phyloP scores from a whole-genome alignment of 2,113 vertebrate species.

The Archocentrus centrarchus region DNA sequence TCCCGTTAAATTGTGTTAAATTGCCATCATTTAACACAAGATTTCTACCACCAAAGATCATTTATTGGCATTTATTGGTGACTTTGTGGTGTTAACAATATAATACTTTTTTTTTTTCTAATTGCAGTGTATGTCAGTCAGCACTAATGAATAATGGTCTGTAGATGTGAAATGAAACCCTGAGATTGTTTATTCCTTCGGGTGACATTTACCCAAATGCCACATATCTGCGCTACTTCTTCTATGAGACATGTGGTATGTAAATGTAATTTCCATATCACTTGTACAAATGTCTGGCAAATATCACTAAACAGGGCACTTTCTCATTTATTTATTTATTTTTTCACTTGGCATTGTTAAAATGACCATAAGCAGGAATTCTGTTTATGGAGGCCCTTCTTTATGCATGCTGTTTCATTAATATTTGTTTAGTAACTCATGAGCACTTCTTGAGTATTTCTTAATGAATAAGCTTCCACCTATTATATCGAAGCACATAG shows the following conservation, averaged over 20 bases:
- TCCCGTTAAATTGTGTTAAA: slow-evolving; percentile 34
- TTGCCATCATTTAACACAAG: slow-evolving; percentile 67
- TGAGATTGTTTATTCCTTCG: slow-evolving; percentile 71
- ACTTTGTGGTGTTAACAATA: slow-evolving; percentile 61
- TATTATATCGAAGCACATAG: not conserved
- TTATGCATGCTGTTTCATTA: not conserved
- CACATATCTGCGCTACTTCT: slow-evolving; percentile 66
- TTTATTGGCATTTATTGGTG: slow-evolving; percentile 74
- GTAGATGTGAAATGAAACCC: slow-evolving; percentile 56
- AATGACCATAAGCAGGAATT: slow-evolving; percentile 3
- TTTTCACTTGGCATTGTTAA: slow-evolving; percentile 35
- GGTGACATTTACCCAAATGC: slow-evolving; percentile 84
- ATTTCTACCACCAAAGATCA: slow-evolving; percentile 64
- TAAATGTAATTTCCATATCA: slow-evolving; percentile 75
- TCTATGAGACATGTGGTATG: slow-evolving; percentile 63
- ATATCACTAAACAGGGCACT: slow-evolving; percentile 72
- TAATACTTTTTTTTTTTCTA: slow-evolving; percentile 62
- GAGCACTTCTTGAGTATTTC: not conserved
- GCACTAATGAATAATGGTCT: slow-evolving; percentile 72
- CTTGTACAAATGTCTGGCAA: slow-evolving; percentile 70
- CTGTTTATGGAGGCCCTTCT: not conserved
- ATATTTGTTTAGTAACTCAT: not conserved
- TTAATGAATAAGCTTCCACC: not conserved
- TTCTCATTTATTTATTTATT: slow-evolving; percentile 47
- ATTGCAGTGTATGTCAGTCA: slow-evolving; percentile 70